phyloP scores from a whole-genome alignment of 2,888 invertebrate genomes.

The Nomada ferruginata region DNA sequence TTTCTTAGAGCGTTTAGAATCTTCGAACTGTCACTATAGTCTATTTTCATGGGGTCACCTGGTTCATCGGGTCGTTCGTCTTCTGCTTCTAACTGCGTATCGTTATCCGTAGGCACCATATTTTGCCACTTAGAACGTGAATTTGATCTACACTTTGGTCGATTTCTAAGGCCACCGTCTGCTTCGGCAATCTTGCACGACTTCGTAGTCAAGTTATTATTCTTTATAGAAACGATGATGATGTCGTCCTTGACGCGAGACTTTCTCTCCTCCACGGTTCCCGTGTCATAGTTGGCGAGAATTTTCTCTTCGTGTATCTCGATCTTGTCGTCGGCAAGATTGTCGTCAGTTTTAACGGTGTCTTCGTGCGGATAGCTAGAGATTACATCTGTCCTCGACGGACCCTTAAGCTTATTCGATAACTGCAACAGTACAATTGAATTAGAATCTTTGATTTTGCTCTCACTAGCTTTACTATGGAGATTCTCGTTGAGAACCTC shows the following conservation, averaged over 20 bases:
- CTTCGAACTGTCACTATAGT: slow-evolving; percentile 76
- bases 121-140: slow-evolving; percentile 49
- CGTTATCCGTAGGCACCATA: slow-evolving; percentile 9
- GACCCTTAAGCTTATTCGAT: slow-evolving; percentile 14
- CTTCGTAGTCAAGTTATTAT: slow-evolving; percentile 3
- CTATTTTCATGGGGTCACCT: slow-evolving; percentile 62
- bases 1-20: slow-evolving; percentile 79
- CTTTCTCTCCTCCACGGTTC: slow-evolving; percentile 26
- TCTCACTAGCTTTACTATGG: slow-evolving; percentile 22
- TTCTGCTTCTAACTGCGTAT: slow-evolving; percentile 37
- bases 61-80: slow-evolving; percentile 69
- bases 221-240: slow-evolving; percentile 36
- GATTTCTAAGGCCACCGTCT: slow-evolving; percentile 57
- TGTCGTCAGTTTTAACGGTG: slow-evolving; percentile 1
- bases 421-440: slow-evolving; percentile 8
- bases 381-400: slow-evolving; percentile 6
- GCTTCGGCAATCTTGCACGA: slow-evolving; percentile 64
- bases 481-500: slow-evolving; percentile 49
- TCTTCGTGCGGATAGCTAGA: slow-evolving; percentile 39
- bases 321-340: slow-evolving; percentile 46
- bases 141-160: slow-evolving; percentile 36
- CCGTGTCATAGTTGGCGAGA: slow-evolving; percentile 7
- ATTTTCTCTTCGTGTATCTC: slow-evolving; percentile 66
- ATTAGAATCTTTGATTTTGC: slow-evolving; percentile 34
- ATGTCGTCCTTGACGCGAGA: slow-evolving; percentile 22